These are phyloP conservation scores for Suncus etruscus DNA, from an alignment of 2,113 vertebrate species.

Conservation along the genomic window DNA sequence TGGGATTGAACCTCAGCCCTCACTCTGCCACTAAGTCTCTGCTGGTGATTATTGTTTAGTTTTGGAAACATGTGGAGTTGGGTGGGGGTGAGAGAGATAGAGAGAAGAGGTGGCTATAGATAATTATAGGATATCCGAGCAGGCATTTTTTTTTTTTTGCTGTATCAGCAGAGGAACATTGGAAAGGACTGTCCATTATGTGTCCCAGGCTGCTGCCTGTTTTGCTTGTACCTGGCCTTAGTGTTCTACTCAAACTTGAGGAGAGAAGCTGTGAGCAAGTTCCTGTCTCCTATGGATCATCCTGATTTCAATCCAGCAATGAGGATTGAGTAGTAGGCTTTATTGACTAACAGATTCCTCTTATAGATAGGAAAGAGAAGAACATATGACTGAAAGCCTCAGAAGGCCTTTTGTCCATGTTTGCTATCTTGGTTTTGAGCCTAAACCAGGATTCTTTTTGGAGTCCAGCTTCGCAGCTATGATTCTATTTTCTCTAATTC, in stretches of 20 bases:
- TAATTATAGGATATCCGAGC: background rate
- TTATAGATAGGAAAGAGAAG: constrained; percentile 1
- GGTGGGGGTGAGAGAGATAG: no score
- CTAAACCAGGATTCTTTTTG: background rate
- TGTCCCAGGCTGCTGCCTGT: background rate
- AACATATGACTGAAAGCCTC: background rate
- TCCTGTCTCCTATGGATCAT: background rate
- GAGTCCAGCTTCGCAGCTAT: background rate
- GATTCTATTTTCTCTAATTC: background rate
- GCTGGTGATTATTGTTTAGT: no score
- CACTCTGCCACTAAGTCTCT: no score
- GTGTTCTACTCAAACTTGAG: background rate
- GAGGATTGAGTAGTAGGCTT: background rate
- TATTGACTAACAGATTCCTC: background rate
- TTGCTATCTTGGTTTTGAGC: background rate
- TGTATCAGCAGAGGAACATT: background rate
- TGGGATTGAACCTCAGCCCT: no score
- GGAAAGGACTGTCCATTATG: background rate
- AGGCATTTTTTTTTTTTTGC: constrained; percentile 21
- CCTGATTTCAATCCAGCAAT: background rate
- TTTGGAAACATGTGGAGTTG: no score
- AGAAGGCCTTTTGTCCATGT: background rate
- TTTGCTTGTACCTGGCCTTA: background rate
- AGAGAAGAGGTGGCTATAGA: background rate
- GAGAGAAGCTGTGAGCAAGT: no score